Base-by-base conservation (phyloP, 2,888 invertebrate species). In the Aricia artaxerxes region DNA sequence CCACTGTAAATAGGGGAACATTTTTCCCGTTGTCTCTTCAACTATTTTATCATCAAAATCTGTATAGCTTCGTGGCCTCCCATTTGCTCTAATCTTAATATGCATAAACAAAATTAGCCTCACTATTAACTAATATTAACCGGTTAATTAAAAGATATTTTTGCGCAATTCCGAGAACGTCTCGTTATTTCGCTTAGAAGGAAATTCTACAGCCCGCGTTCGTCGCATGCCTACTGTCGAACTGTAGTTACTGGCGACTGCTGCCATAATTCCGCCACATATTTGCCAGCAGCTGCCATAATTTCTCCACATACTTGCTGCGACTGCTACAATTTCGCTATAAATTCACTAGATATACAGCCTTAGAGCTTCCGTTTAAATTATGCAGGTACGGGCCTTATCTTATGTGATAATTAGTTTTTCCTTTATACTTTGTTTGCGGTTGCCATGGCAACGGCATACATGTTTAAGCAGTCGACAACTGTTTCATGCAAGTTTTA, bases 191-290 rank as follows among this genome's bases (percentile, higher is more conserved):
- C 24, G 84, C 84, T 86, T 86, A 83, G 85, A 84, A 86, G 85
- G 84, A 85, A 83, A 82, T 83, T 81, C 83, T 81, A 73, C 79
- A 60, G 44, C 76, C 73, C 81, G 78, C 79, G 87, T 88, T 87
- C 85, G 87, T 82, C 83, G 84, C 88, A 89, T 89, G 88, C 87
- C 86, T 84, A 83, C 82, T 84, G 84, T 84, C 83, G 82, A 80
- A 82, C 82, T 83, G 84, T 85, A 82, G 69, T 35, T 69, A 31
- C 64, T 31, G 31, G 64, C 64, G 31, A 69, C 35, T 11, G 13
- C 69, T 69, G 69, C 69, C 35, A 13, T 69, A 38, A 69, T 69
- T 38, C 11, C 13, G 9, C 13, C 69, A 35, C 61, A 61, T 24
- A 61, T 69, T 38, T 38, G 64, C 9, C 11, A 24, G 31, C 31